Percentiles rank a stretch among this genome's conserved stretches.
phyloP scores from a whole-genome alignment of 1,140 invertebrate genomes.

The Nomia melanderi region DNA sequence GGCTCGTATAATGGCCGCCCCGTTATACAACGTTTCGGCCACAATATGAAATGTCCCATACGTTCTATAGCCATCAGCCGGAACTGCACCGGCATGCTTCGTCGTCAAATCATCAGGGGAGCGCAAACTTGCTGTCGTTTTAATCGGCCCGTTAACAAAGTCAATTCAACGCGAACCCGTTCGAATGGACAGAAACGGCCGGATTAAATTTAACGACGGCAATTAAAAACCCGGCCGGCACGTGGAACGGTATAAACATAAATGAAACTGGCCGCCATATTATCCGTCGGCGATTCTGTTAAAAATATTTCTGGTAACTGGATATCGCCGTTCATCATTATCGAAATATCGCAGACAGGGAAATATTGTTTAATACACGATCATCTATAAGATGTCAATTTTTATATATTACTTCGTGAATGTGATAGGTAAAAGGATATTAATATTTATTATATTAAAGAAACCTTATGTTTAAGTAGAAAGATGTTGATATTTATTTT shows the following conservation, averaged over 20 bases:
- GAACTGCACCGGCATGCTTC: background rate
- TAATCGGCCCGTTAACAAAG: slow-evolving; percentile 11
- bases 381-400: no score
- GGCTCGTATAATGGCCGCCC: background rate
- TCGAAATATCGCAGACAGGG: no score
- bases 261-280: background rate
- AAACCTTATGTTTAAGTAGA: no score
- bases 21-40: background rate
- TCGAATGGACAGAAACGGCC: background rate
- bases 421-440: no score
- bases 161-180: background rate
- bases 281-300: background rate
- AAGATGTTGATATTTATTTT: no score
- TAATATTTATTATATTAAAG: no score
- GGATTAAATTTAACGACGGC: slow-evolving; percentile 10
- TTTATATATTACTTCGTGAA: no score
- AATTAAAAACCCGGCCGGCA: background rate
- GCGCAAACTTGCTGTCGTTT: background rate
- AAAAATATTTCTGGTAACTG: no score
- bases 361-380: no score
- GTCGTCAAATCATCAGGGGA: background rate
- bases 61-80: background rate
- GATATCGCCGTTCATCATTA: no score
- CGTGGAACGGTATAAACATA: background rate
- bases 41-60: background rate